Base-by-base conservation (phyloP, 2,113 vertebrate genomes). In the Rhinolophus ferrumequinum region DNA sequence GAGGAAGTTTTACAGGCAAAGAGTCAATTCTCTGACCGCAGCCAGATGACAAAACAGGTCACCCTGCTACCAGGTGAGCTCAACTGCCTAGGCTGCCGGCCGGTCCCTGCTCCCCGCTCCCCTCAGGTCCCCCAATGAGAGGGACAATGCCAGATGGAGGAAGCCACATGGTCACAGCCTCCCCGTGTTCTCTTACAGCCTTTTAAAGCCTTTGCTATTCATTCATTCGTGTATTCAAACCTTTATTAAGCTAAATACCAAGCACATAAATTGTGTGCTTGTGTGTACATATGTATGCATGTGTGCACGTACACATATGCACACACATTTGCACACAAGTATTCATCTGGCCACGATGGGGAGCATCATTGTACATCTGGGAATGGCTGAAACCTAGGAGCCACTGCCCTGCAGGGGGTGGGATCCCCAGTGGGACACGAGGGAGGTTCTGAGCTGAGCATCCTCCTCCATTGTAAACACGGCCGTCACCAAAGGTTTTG, bases 201-300 rank as follows among this genome's bases (percentile, higher is more conserved):
- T 4, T 16, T n/a, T 1, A 6, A 35, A 16, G 75, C 62, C 41
- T 7, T 0, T 16, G 28, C 44, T 0, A 1, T 4, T 12, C 12
- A 10, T 33, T 80, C 69, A 1, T 28, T 28, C 15, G 8, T 0
- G 24, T 26, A 15, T 3, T 19, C 21, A 18, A 10, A 22, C 41
- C 30, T 35, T 4, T 6, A 4, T 0, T 3, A 54, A 14, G 50
- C 24, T 38, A 2, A 38, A 4, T 0, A 6, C 66, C 54, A 1
- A 24, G 5, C 16, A 6, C 0, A 0, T 56, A 7, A 3, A 3
- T 38, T 1, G 3, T 30, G 35, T 7, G 1, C 92, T 2, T 2
- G 10, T n/a, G 67, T 11, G 2, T 6, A 5, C 0, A 16, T 1
- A 8, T 0, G 13, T 15, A 18, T 44, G 5, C 8, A 4, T 0